Base-by-base conservation (phyloP, 2,888 invertebrate species). In the Digitonthophagus gazella region DNA sequence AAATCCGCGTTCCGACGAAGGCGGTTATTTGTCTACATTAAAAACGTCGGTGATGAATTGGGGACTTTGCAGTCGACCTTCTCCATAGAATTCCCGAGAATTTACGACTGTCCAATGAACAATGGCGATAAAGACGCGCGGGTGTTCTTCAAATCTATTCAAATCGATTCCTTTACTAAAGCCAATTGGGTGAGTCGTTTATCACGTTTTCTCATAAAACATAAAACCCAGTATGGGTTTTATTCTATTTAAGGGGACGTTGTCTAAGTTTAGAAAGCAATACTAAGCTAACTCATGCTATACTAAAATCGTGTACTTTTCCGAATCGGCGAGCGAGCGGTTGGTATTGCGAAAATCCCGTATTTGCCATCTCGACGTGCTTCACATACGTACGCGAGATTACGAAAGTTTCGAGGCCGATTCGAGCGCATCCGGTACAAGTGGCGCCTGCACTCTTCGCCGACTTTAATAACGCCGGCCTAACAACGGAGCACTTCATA, bases 11-110 rank as follows among this genome's bases (percentile, higher is more conserved):
- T 18, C 61, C 61, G 18, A 18, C 20, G 61, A 61, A 61, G 18
- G 61, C 18, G 18, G 61, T 61, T 61, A 61, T 61, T 61, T 61
- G 61, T 61, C 61, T 61, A 61, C 61, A 61, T 61, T 61, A 61
- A 61, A 61, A 61, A 61, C 61, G 61, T 61, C 61, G 19, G 61
- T 61, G 61, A 61, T 61, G 61, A 61, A 61, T 61, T 20, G 61
- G 28, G 11, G 28, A 44, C 28, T 5, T 44, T 44, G 11, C 28
- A 44, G 28, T 44, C 28, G 28, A 44, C 28, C 28, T 44, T 11
- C 28, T 11, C 28, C 6, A 3, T 8, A 11, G 11, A 44, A 8
- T 44, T 11, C 11, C 28, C 28, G 28, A 44, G 28, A 5, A 44
- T 44, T 44, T 44, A 44, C 28, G 28, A 44, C 28, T 44, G 28